Evolutionary conservation across 2,113 vertebrate genomes (phyloP).

Genomic region (Alosa alosa): DNA sequence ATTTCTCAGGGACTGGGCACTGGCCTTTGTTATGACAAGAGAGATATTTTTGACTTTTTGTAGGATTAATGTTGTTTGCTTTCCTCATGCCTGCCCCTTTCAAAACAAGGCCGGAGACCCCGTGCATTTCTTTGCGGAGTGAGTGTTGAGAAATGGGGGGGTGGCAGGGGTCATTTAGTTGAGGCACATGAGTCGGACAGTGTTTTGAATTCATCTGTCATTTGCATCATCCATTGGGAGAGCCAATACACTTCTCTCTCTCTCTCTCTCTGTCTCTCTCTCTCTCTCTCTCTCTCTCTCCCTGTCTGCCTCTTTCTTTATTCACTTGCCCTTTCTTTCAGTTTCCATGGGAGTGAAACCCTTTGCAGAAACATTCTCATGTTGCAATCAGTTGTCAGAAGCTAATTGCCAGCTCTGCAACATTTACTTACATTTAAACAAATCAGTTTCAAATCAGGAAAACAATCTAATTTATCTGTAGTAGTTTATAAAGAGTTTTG

Average conservation of each 20-base stretch:
- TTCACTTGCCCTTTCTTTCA: neutral
- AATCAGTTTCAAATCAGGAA: neutral
- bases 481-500: neutral
- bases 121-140: constrained; percentile 44
- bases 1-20: constrained; percentile 65
- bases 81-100: constrained; percentile 60
- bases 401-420: neutral
- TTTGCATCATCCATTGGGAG: constrained; percentile 60
- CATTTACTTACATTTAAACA: neutral
- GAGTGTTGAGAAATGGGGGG: constrained; percentile 28
- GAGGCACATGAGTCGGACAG: constrained; percentile 38
- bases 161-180: constrained; percentile 52
- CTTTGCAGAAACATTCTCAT: neutral
- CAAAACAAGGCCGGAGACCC: constrained; percentile 62
- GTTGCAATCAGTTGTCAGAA: neutral
- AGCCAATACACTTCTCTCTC: constrained; percentile 41
- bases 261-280: constrained; percentile 38
- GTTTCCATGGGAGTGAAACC: neutral
- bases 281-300: constrained; percentile 28
- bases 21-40: constrained; percentile 71
- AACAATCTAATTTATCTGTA: neutral
- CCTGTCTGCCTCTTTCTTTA: neutral
- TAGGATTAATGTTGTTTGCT: constrained; percentile 74
- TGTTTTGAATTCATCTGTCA: constrained; percentile 69
- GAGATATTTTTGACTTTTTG: constrained; percentile 70